Percentiles rank a stretch among this genome's conserved stretches.
Conservation (phyloP, 1,140 invertebrate genomes). For the Drepana arcuata region DNA sequence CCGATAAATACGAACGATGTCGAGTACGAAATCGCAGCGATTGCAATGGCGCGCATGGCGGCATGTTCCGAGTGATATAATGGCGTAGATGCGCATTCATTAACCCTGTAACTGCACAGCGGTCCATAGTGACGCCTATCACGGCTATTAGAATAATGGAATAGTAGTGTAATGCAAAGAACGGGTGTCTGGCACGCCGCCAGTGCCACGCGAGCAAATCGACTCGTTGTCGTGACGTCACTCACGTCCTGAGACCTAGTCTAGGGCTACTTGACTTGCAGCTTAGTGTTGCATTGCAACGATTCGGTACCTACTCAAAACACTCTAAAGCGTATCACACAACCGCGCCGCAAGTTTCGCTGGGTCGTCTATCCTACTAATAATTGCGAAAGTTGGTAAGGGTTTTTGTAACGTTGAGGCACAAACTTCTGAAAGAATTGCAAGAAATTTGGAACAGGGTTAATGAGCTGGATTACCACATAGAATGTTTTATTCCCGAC, state of each 20-base stretch:
- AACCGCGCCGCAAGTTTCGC: neutral
- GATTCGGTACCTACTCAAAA: too few relatives aligned
- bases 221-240: constrained; percentile 9
- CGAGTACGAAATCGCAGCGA: too few relatives aligned
- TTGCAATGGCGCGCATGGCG: too few relatives aligned
- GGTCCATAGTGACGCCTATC: constrained; percentile 22
- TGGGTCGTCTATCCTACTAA: neutral
- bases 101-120: constrained; percentile 22
- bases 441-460: too few relatives aligned
- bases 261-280: too few relatives aligned
- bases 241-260: constrained; percentile 1
- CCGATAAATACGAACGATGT: too few relatives aligned
- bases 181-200: constrained; percentile 28
- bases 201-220: constrained; percentile 13
- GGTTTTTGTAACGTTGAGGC: too few relatives aligned
- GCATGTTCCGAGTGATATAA: constrained; percentile 17
- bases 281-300: too few relatives aligned
- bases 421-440: too few relatives aligned
- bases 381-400: neutral
- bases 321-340: too few relatives aligned
- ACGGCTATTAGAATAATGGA: constrained; percentile 41
- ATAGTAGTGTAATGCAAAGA: constrained; percentile 38
- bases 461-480: too few relatives aligned
- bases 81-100: constrained; percentile 21
- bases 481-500: too few relatives aligned